Evolutionary conservation across 1,140 invertebrate species (phyloP), one percentile per base, ranked within the genome.

Genomic region (Monochamus saltuarius): DNA sequence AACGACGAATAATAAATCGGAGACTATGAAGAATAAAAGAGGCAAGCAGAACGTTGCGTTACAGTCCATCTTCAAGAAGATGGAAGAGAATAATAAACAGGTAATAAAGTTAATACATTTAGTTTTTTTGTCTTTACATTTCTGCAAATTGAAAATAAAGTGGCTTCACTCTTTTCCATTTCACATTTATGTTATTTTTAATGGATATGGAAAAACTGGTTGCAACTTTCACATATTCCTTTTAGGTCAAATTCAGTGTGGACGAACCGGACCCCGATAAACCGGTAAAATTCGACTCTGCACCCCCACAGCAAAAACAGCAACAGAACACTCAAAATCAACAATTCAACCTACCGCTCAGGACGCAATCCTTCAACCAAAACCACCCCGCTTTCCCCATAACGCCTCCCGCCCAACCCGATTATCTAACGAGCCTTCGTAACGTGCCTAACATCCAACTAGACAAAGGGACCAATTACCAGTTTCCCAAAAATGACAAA

Each of bases 21-120:
- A 75, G 19, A 19, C 58, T 2, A 53, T 57, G 14, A 75, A 69
- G 64, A 60, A 57, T 11, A 77, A 75, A 66, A 56, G 73, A 51
- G 61, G 68, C 0, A 72, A 73, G 36, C 75, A 76, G 50, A 76
- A 77, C 51, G 69, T 77, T 0, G 75, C 75, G 2, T 60, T 92
- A 80, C 89, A 91, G 71, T 88, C 88, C 59, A 87, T 89, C 67
- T 83, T 88, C 78, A 78, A 82, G 59, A 85, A 84, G 67, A 80
- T 84, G 58, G 81, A 84, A 72, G 80, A 80, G 45, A 81, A 78
- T 61, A 81, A 78, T 60, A 85, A 85, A 75, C 84, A 85, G 77
- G 84, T 84, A 46, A 59, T n/a, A n/a, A n/a, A n/a, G n/a, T n/a
- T n/a, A n/a, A n/a, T n/a, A n/a, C n/a, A n/a, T n/a, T n/a, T n/a